These are phyloP conservation scores for Rotaria macrura DNA, from an alignment of 2,888 invertebrate genomes.

Conservation along the genomic window DNA sequence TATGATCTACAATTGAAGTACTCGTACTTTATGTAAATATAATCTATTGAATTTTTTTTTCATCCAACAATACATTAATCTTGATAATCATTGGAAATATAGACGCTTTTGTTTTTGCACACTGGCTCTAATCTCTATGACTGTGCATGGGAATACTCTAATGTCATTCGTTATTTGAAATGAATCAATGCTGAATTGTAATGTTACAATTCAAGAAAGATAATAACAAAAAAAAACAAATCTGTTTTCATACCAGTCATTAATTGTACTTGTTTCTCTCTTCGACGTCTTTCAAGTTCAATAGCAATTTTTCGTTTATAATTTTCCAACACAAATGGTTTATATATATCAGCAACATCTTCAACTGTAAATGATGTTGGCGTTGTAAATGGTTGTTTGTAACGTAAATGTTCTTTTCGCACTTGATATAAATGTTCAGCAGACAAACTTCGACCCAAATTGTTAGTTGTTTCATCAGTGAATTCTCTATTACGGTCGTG, in stretches of 20 bases:
- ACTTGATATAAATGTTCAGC: constrained; percentile 29
- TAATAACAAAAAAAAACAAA: not conserved
- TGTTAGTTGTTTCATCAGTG: not conserved
- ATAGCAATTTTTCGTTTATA: constrained; percentile 34
- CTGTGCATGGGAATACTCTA: too few species aligned
- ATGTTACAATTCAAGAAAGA: not conserved
- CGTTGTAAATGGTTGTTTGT: not conserved
- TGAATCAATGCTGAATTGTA: too few species aligned
- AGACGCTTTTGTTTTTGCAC: too few species aligned
- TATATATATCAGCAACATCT: constrained; percentile 32
- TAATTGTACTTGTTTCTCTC: constrained; percentile 19
- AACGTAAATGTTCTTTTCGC: constrained; percentile 28
- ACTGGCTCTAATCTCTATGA: too few species aligned
- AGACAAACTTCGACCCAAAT: constrained; percentile 19
- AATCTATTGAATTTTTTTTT: too few species aligned
- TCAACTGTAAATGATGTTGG: constrained; percentile 31
- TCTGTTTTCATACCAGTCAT: not conserved
- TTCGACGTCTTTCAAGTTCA: constrained; percentile 29
- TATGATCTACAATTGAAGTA: too few species aligned
- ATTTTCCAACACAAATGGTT: constrained; percentile 31
- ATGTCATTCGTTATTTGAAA: too few species aligned
- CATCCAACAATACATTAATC: too few species aligned
- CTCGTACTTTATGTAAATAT: too few species aligned
- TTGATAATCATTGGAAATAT: too few species aligned
- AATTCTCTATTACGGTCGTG: constrained; percentile 17